Evolutionary conservation across 2,113 vertebrate species (phyloP).

Genomic region (Brachyhypopomus occidentalis): DNA sequence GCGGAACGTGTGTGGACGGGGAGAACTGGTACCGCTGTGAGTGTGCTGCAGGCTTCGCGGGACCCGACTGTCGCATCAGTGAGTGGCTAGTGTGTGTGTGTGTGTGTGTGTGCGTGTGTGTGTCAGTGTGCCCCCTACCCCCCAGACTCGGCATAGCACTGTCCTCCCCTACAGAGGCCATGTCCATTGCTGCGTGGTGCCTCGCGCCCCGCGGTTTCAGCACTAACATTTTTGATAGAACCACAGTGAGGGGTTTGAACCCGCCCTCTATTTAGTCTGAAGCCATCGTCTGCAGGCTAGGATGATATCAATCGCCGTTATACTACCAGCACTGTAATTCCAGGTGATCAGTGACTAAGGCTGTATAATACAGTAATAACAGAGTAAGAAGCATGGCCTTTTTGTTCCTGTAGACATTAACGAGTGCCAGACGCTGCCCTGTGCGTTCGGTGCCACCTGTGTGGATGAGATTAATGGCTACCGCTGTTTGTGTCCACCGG

Average conservation of each 20-base stretch:
- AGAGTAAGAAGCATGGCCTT: neutral
- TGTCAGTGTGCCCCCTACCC: neutral
- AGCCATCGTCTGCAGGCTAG: no score
- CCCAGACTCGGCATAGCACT: neutral
- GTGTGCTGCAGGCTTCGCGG: conserved; percentile 85
- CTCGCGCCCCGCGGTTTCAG: no score
- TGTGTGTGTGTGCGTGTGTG: neutral
- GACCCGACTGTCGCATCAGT: conserved; percentile 92
- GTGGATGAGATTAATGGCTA: conserved; percentile 87
- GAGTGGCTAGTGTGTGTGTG: conserved; percentile 61
- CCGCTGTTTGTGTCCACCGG: conserved; percentile 81
- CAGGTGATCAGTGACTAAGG: neutral
- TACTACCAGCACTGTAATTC: neutral
- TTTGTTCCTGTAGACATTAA: conserved; percentile 78
- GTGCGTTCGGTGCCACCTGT: conserved; percentile 82
- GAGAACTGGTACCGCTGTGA: conserved; percentile 93
- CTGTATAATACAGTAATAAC: neutral
- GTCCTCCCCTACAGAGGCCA: no score
- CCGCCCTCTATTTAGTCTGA: no score
- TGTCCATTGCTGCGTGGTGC: no score
- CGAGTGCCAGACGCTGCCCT: conserved; percentile 87
- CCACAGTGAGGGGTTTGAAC: no score
- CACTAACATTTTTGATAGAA: no score
- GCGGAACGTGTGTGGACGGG: conserved; percentile 86
- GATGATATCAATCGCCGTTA: no score